phyloP scores from a whole-genome alignment of 2,888 invertebrate genomes.

The Cacoxenus indagator region DNA sequence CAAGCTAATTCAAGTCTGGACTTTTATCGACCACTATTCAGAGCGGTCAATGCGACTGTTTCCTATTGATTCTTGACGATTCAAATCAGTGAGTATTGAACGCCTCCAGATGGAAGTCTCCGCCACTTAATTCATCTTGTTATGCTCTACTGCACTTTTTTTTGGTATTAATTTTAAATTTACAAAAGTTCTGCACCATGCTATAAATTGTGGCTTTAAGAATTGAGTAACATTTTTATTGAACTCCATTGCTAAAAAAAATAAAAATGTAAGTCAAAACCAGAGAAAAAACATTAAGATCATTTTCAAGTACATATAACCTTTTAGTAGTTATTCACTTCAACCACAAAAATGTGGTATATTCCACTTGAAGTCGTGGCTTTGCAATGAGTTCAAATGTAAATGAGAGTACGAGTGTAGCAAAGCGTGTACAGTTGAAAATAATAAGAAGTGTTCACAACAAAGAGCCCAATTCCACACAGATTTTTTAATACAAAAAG shows the following conservation, averaged over 20 bases:
- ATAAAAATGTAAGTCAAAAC: not conserved
- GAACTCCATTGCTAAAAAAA: not conserved
- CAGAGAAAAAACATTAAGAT: not conserved
- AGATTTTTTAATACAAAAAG: not conserved
- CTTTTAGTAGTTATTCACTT: constrained; percentile 38
- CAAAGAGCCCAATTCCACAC: not conserved
- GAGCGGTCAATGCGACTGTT: too few relatives aligned
- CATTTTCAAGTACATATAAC: not conserved
- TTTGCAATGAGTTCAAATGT: constrained; percentile 8
- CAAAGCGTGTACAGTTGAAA: constrained; percentile 34
- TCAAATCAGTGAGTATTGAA: too few relatives aligned
- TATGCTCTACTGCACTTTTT: too few relatives aligned
- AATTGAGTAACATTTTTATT: too few relatives aligned
- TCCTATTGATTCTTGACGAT: too few relatives aligned
- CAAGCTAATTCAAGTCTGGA: too few relatives aligned
- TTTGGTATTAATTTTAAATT: too few relatives aligned
- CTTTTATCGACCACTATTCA: too few relatives aligned
- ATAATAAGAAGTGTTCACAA: not conserved
- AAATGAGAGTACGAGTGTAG: constrained; percentile 40
- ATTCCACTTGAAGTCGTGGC: not conserved
- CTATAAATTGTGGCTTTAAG: too few relatives aligned
- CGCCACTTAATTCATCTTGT: too few relatives aligned
- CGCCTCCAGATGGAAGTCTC: too few relatives aligned
- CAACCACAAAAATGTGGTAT: constrained; percentile 59
- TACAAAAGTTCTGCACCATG: too few relatives aligned